Percentiles rank a stretch among this genome's conserved stretches.
Evolutionary conservation across 2,888 invertebrate species (phyloP).

Genomic region (Masnerella sp.): DNA sequence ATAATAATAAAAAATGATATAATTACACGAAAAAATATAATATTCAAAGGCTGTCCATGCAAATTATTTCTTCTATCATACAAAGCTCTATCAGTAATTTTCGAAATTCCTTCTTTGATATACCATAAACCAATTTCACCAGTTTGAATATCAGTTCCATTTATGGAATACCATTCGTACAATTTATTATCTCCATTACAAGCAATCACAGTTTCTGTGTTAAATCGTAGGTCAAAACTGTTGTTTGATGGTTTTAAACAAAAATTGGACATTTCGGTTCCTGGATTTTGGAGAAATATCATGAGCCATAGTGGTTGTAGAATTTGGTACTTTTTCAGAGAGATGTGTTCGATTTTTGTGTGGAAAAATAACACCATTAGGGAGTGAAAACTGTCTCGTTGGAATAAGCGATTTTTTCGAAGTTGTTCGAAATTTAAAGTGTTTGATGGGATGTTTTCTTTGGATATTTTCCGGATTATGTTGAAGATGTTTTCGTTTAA

Average conservation of each 20-base stretch:
- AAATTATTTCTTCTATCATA: not conserved
- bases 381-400: not conserved
- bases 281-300: not conserved
- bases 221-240: conserved; percentile 13
- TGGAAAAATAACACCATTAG: conserved; percentile 5
- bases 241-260: not conserved
- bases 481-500: not conserved
- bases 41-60: not conserved
- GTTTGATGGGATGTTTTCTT: not conserved
- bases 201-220: conserved; percentile 8
- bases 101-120: not conserved
- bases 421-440: not conserved
- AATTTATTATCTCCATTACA: conserved; percentile 1
- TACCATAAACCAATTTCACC: conserved; percentile 2
- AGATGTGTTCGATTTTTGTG: not conserved
- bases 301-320: not conserved
- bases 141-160: conserved; percentile 2
- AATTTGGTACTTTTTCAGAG: not conserved
- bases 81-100: not conserved
- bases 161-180: conserved; percentile 25
- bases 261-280: not conserved
- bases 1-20: too few species aligned
- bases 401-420: not conserved
- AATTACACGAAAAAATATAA: too few species aligned
- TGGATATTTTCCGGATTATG: not conserved